Conservation (phyloP, 2,113 vertebrate species). For the Hemiprocne comata region DNA sequence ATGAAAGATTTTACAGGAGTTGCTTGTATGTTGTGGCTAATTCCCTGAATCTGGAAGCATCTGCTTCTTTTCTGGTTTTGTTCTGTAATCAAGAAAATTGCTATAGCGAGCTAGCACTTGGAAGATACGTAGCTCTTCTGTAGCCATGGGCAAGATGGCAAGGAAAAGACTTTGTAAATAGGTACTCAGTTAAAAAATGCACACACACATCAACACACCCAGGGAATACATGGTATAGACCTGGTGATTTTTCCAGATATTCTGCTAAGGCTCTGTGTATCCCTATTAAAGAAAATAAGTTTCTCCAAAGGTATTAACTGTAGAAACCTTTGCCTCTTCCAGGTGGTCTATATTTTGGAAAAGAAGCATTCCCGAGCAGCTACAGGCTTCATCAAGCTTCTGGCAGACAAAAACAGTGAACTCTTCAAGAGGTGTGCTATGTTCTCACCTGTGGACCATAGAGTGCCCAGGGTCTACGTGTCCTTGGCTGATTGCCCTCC, state of each 20-base stretch:
- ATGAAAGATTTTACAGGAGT: constrained; percentile 66
- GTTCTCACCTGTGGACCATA: constrained; percentile 95
- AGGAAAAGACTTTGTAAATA: constrained; percentile 21
- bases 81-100: constrained; percentile 70
- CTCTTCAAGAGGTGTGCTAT: constrained; percentile 82
- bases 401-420: constrained; percentile 88
- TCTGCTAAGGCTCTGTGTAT: not conserved
- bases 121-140: constrained; percentile 25
- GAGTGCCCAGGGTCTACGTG: constrained; percentile 90
- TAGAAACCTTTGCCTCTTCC: constrained; percentile 20
- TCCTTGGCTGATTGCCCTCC: constrained; percentile 87
- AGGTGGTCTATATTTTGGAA: constrained; percentile 96
- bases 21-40: constrained; percentile 67
- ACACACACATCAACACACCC: not conserved
- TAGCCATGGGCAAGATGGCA: constrained; percentile 58
- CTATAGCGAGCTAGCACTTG: constrained; percentile 51
- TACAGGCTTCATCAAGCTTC: constrained; percentile 89
- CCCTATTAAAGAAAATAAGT: not conserved
- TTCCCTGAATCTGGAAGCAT: constrained; percentile 60
- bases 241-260: not conserved
- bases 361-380: constrained; percentile 93
- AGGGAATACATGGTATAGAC: not conserved
- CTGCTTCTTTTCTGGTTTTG: constrained; percentile 68
- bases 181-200: not conserved
- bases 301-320: not conserved